Percentiles rank a stretch among this genome's conserved stretches.
Conservation (phyloP, 2,888 invertebrate species). For the Clivina fossor region DNA sequence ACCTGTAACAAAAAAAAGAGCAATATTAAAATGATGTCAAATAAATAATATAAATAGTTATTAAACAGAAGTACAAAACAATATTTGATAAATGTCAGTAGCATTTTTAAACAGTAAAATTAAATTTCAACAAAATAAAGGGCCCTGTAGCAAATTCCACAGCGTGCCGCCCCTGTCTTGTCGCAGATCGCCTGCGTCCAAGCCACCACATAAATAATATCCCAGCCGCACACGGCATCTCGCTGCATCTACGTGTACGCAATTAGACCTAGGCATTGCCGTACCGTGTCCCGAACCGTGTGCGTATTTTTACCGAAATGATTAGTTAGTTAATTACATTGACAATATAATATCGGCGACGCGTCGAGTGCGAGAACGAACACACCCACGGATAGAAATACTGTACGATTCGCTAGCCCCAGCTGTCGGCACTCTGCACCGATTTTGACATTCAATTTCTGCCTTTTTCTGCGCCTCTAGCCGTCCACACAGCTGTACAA, state of each 20-base stretch:
- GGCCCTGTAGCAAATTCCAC: neutral
- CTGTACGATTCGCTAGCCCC: no score
- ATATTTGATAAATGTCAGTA: neutral
- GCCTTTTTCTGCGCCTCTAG: no score
- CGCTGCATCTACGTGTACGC: conserved; percentile 24
- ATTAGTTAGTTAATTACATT: conserved; percentile 34
- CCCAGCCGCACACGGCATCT: conserved; percentile 29
- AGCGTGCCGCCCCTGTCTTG: conserved; percentile 12
- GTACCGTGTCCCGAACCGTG: conserved; percentile 31
- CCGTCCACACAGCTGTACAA: no score
- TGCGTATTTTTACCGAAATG: conserved; percentile 30
- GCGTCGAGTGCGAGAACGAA: conserved; percentile 1
- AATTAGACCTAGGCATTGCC: conserved; percentile 31
- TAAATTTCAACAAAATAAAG: neutral
- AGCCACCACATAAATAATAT: conserved; percentile 25
- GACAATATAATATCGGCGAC: conserved; percentile 31
- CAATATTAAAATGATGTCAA: neutral
- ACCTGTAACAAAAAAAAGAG: neutral
- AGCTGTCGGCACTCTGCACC: conserved; percentile 1
- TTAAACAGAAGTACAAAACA: neutral
- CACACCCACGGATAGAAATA: conserved; percentile 26
- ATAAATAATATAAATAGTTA: neutral
- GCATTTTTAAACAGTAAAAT: neutral
- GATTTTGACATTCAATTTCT: no score
- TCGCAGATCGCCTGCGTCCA: conserved; percentile 13